These are phyloP conservation scores for Chymomyza amoena DNA, from an alignment of 2,888 invertebrate species.

Conservation along the genomic window DNA sequence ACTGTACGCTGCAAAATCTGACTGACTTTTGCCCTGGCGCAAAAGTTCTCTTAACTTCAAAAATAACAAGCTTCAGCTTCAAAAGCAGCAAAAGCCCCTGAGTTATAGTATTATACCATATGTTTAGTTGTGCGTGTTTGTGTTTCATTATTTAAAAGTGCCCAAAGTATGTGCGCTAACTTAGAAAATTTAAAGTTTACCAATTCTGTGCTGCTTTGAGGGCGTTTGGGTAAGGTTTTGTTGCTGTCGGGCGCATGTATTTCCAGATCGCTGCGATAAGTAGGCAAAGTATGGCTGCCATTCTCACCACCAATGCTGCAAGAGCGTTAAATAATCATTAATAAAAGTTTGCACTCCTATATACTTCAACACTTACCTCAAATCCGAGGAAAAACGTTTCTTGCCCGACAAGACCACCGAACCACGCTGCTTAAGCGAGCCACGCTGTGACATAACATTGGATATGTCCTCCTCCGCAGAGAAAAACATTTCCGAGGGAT, in stretches of 20 bases:
- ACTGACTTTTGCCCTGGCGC: background rate
- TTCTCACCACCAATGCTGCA: constrained; percentile 76
- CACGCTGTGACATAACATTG: constrained; percentile 75
- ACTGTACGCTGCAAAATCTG: background rate
- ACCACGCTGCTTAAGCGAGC: constrained; percentile 76
- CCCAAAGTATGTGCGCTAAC: background rate
- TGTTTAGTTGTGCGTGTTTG: background rate
- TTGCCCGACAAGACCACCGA: constrained; percentile 77
- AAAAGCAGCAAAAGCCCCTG: constrained; percentile 38
- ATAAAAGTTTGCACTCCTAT: background rate
- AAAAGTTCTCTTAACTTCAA: background rate
- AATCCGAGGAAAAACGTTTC: constrained; percentile 78
- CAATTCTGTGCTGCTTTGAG: constrained; percentile 79
- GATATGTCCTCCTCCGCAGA: constrained; percentile 93
- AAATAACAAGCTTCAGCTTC: constrained; percentile 35
- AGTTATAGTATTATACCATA: background rate
- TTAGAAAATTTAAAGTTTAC: constrained; percentile 60
- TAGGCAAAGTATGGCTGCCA: constrained; percentile 78
- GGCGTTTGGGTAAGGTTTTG: constrained; percentile 79
- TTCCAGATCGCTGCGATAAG: constrained; percentile 83
- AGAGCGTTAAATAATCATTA: background rate
- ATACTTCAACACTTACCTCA: constrained; percentile 64
- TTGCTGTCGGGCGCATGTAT: constrained; percentile 82
- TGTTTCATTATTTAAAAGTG: background rate
- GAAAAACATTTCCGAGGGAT: constrained; percentile 94